phyloP scores from a whole-genome alignment of 2,113 vertebrate genomes.

The Perca schrenkii region DNA sequence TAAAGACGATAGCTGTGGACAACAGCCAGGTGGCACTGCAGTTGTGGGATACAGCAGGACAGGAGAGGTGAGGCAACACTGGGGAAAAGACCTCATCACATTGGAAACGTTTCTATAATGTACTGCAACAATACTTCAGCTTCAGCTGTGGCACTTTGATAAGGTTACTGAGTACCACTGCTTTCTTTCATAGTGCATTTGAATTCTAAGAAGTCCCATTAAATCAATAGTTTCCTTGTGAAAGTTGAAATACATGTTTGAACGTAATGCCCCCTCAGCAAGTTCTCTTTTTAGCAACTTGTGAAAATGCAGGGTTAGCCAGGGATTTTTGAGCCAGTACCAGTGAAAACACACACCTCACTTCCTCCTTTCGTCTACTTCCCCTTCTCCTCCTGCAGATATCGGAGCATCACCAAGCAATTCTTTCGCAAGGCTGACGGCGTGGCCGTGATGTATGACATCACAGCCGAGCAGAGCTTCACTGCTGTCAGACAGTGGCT shows the following conservation, averaged over 20 bases:
- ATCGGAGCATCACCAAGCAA: conserved; percentile 94
- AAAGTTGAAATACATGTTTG: background rate
- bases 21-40: conserved; percentile 89
- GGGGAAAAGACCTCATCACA: background rate
- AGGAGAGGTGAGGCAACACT: conserved; percentile 86
- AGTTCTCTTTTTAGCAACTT: background rate
- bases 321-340: background rate
- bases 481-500: conserved; percentile 91
- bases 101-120: background rate
- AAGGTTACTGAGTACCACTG: background rate
- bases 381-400: conserved; percentile 79
- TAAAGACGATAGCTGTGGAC: conserved; percentile 91
- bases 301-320: background rate
- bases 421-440: conserved; percentile 96
- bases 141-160: background rate
- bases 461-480: conserved; percentile 89
- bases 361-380: background rate
- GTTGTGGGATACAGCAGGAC: conserved; percentile 96
- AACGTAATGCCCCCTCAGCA: background rate
- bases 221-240: background rate
- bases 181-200: background rate
- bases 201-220: background rate
- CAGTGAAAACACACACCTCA: background rate
- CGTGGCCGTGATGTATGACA: conserved; percentile 92
- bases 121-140: background rate